A percentile compares a stretch with the other conserved stretches of the same genome.
Conservation (phyloP, 2,888 invertebrate genomes). For the Augiades crinisus region DNA sequence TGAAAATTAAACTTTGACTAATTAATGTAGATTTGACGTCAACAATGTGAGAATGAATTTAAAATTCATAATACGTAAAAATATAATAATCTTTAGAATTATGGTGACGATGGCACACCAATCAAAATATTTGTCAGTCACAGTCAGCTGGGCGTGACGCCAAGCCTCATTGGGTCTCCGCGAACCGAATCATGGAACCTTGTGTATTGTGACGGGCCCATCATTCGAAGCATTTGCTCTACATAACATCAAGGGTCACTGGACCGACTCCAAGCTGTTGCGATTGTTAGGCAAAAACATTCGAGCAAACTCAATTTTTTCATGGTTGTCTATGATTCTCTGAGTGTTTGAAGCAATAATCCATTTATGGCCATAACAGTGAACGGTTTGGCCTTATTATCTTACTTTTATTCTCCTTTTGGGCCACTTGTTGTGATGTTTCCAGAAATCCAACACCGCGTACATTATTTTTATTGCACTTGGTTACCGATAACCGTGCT, state of each 20-base stretch:
- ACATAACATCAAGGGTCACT: background rate
- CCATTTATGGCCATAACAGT: too few species aligned
- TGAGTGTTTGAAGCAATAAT: too few species aligned
- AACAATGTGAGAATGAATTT: background rate
- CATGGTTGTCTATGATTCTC: too few species aligned
- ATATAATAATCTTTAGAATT: background rate
- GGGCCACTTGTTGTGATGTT: too few species aligned
- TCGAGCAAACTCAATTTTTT: too few species aligned
- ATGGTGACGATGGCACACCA: background rate
- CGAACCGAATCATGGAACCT: slow-evolving; percentile 13
- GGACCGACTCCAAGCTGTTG: background rate
- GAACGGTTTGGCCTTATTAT: too few species aligned
- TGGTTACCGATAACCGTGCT: too few species aligned
- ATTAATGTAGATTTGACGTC: background rate
- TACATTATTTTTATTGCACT: too few species aligned
- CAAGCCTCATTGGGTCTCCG: slow-evolving; percentile 6
- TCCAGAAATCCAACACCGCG: too few species aligned
- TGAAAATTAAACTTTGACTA: background rate
- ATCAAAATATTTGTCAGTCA: background rate
- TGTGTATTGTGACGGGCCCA: slow-evolving; percentile 6
- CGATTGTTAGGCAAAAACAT: too few species aligned
- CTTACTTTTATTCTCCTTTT: too few species aligned
- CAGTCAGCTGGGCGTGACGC: slow-evolving; percentile 9
- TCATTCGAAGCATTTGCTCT: background rate
- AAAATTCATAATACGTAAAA: background rate